Evolutionary conservation across 1,140 invertebrate species (phyloP), one percentile per base, ranked within the genome.

Genomic region (Geopemphigus sp.): DNA sequence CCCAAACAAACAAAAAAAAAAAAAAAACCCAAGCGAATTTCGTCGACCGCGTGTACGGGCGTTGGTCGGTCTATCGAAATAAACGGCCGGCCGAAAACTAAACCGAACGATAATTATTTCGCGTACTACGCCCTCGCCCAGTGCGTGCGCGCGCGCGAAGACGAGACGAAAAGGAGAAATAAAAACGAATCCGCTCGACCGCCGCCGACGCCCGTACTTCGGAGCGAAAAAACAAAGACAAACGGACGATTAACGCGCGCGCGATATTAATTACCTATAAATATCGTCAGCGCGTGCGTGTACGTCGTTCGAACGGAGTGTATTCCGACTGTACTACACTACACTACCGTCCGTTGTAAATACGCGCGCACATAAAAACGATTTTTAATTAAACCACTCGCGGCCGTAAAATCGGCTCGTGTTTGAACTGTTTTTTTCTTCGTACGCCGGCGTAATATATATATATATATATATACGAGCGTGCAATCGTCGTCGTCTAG

Each of bases 381-480:
- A 73, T 73, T 73, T 39, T 73, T 73, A 73, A 73, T 73, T 73
- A 73, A 73, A 56, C 70, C 70, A 73, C 70, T 39, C 11, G 14
- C 53, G 53, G 70, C 19, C 70, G 53, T 57, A 22, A 73, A 73
- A 56, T 73, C 53, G 4, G 22, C 54, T 12, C 56, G 24, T 56
- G 50, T 56, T 56, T 73, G 17, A 56, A 73, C 24, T 32, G 8
- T 32, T 32, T 72, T 73, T 70, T 66, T 72, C 24, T 53, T 26
- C 22, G 19, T 39, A 39, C 32, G 32, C 32, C 3, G 8, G 32
- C 8, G 32, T 54, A 54, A 54, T 50, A 6, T 50, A 54, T 1
- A 17, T 54, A 8, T 2, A 53, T 8, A 2, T 14, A 53, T 53
- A 8, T 53, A 53, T 53, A 53, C 50, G 50, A 19, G 53, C 19